These are phyloP conservation scores for Phallusia fumigata DNA, from an alignment of 23 tunicate species.

Conservation along the genomic window DNA sequence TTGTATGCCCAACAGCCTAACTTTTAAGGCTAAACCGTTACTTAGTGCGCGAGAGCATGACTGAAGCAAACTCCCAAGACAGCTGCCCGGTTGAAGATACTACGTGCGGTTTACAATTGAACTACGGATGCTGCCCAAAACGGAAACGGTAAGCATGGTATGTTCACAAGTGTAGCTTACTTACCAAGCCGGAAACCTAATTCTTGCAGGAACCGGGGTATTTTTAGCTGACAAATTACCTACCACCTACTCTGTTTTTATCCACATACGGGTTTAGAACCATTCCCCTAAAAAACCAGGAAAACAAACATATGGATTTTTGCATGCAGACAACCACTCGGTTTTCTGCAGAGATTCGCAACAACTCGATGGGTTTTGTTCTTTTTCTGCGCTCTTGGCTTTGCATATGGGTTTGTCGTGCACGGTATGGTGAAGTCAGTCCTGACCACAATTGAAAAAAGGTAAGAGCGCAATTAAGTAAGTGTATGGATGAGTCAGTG, in stretches of 20 bases:
- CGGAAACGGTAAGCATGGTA: background rate
- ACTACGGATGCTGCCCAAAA: conserved; percentile 6
- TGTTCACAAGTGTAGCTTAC: too few relatives aligned
- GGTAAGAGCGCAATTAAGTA: conserved; percentile 17
- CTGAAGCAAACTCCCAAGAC: background rate
- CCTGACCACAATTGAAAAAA: conserved; percentile 56
- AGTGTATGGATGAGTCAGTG: too few relatives aligned
- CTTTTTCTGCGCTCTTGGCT: conserved; percentile 38
- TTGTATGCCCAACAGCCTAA: too few relatives aligned
- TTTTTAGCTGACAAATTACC: too few relatives aligned
- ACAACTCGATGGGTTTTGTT: conserved; percentile 46
- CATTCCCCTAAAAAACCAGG: too few relatives aligned
- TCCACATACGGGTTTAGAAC: too few relatives aligned
- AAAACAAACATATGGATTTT: too few relatives aligned
- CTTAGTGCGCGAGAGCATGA: too few relatives aligned
- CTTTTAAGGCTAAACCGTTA: too few relatives aligned
- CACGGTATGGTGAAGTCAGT: conserved; percentile 50
- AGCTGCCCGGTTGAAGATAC: background rate
- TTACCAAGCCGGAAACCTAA: too few relatives aligned
- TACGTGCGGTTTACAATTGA: background rate
- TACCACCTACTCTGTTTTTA: too few relatives aligned
- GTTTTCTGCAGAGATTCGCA: conserved; percentile 50
- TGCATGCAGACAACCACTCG: conserved; percentile 18
- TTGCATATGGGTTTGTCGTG: conserved; percentile 55
- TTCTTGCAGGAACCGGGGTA: too few relatives aligned